phyloP scores from a whole-genome alignment of 2,113 vertebrate genomes.

The Apaloderma vittatum region DNA sequence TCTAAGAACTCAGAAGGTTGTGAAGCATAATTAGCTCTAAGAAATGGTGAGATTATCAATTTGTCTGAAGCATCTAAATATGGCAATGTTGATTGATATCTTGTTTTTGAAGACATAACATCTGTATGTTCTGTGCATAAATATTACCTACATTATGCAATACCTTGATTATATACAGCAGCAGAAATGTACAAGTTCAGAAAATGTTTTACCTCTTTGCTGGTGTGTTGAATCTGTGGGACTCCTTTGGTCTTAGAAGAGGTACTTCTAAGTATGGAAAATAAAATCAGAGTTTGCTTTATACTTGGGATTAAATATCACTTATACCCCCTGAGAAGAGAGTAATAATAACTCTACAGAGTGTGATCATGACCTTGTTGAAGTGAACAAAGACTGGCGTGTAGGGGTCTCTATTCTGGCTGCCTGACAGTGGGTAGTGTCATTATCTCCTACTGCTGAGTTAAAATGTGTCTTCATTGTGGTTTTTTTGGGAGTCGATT shows the following conservation, averaged over 20 bases:
- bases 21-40: not conserved
- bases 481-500: not conserved
- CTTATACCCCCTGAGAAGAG: not conserved
- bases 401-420: not conserved
- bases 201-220: not conserved
- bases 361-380: not conserved
- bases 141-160: not conserved
- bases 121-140: not conserved
- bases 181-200: not conserved
- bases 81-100: not conserved
- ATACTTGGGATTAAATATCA: not conserved
- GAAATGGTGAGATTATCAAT: not conserved
- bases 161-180: not conserved
- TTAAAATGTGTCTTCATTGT: not conserved
- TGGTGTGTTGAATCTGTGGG: not conserved
- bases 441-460: not conserved
- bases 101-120: not conserved
- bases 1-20: not conserved
- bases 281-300: not conserved
- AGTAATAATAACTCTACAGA: not conserved
- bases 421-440: not conserved
- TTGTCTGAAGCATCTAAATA: not conserved
- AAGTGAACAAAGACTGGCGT: not conserved
- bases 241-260: not conserved
- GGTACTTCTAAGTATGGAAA: not conserved